Evolutionary conservation across 1,140 invertebrate species (phyloP), one percentile per base, ranked within the genome.

Genomic region (Drosophila rufa): DNA sequence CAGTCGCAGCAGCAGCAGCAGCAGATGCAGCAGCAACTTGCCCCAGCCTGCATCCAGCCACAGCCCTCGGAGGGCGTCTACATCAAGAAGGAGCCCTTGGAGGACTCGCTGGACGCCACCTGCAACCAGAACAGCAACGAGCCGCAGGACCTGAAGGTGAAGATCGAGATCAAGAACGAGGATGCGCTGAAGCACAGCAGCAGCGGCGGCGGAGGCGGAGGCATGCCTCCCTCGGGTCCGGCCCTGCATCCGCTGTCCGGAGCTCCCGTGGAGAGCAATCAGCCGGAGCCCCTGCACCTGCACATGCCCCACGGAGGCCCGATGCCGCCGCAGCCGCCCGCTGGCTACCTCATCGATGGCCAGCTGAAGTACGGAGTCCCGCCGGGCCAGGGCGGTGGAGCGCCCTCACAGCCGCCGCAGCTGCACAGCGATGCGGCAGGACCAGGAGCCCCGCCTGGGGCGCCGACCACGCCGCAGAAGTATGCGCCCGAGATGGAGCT

Each of bases 81-180:
- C 42, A 93, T 93, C 25, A 93, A 93, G 55, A 93, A 94, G 59
- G 90, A 93, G 46, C 86, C 92, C 17, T 85, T 93, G 61, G 92
- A 93, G 53, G 93, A 93, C 65, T 91, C 91, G 12, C 82, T 92
- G 80, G 92, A 92, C 57, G 92, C 92, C 51, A 91, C 85, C 38
- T 92, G 92, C 58, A 92, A 92, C 78, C 92, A 92, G 56, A 93
- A 92, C 50, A 93, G 92, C 65, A 93, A 93, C 62, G 91, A 92
- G 55, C 91, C 91, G 14, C 91, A 92, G 66, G 92, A 93, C 69
- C 75, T 93, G n/a, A 93, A 93, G 75, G 85, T 93, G 12, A 92
- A 92, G 61, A 86, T 92, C 45, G 92, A 93, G 75, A 87, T 93
- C 55, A 93, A 93, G 69, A 92, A 87, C 56, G 92, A 93, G 58